These are phyloP conservation scores for Umimayanthus kanabou DNA, from an alignment of 92 coral and sea anemone genomes.

Conservation along the genomic window DNA sequence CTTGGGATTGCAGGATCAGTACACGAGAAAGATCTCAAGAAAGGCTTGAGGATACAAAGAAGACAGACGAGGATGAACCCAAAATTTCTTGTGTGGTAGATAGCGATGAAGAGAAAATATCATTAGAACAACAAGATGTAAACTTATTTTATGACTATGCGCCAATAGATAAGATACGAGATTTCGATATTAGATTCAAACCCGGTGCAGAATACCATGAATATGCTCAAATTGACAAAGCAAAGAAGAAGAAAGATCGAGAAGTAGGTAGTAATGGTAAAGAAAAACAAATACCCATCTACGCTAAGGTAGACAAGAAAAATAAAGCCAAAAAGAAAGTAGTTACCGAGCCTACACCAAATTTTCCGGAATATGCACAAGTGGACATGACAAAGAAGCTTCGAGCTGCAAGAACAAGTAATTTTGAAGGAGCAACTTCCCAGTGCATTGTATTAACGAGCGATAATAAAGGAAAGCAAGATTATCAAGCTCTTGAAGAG, in stretches of 20 bases:
- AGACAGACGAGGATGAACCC: background rate
- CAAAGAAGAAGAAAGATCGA: slow-evolving; percentile 6
- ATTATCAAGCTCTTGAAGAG: slow-evolving; percentile 17
- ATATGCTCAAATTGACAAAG: slow-evolving; percentile 33
- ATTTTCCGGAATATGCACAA: slow-evolving; percentile 32
- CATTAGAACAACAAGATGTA: background rate
- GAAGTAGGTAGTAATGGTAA: background rate
- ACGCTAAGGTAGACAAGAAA: slow-evolving; percentile 19
- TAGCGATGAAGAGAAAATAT: background rate
- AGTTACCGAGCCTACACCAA: background rate
- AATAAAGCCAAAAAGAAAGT: background rate
- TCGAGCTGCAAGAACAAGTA: background rate
- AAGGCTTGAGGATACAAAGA: background rate
- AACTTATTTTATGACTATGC: slow-evolving; percentile 19
- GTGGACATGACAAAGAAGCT: slow-evolving; percentile 2
- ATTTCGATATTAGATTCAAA: background rate
- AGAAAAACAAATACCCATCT: background rate
- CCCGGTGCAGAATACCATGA: slow-evolving; percentile 9
- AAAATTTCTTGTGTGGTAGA: background rate
- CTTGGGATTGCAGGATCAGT: no score
- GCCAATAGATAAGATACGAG: slow-evolving; percentile 7
- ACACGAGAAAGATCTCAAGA: background rate
- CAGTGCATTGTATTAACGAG: background rate
- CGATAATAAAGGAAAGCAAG: background rate
- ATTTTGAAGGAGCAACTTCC: background rate